Percentiles rank a stretch among this genome's conserved stretches.
phyloP scores from a whole-genome alignment of 2,113 vertebrate genomes.

The Neopipo cinnamomea region DNA sequence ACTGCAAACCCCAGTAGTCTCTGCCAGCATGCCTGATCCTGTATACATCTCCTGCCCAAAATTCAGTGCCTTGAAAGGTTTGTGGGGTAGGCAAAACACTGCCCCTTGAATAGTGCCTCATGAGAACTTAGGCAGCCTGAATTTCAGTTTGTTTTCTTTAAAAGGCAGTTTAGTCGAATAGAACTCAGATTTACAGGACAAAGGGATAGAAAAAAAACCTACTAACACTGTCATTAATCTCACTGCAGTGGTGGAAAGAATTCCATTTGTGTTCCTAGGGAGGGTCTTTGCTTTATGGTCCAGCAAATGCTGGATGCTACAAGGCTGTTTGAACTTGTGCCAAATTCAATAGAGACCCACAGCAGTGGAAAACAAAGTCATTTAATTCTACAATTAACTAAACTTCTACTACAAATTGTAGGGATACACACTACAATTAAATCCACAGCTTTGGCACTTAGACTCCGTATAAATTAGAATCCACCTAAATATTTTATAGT shows the following conservation, averaged over 20 bases:
- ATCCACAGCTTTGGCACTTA: background rate
- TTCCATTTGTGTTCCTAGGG: constrained; percentile 29
- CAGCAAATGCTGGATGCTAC: constrained; percentile 20
- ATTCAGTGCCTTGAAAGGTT: background rate
- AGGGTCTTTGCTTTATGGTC: constrained; percentile 45
- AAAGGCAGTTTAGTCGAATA: background rate
- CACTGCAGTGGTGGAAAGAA: constrained; percentile 28
- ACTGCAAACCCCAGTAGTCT: background rate
- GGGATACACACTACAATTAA: background rate
- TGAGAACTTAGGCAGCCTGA: background rate
- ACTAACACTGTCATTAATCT: constrained; percentile 40
- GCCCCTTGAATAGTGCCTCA: background rate
- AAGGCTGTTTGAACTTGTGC: background rate
- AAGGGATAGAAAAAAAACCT: background rate
- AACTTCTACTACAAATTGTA: background rate
- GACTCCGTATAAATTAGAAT: background rate
- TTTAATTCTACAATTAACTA: background rate
- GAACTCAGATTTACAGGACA: constrained; percentile 16
- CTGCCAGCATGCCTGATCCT: background rate
- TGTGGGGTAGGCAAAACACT: background rate
- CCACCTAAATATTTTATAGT: background rate
- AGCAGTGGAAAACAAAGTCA: constrained; percentile 13
- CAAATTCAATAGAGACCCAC: constrained; percentile 29
- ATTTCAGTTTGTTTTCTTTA: constrained; percentile 27
- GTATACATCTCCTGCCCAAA: background rate